A percentile compares a stretch with the other conserved stretches of the same genome.
Evolutionary conservation across 1,140 invertebrate genomes (phyloP).

Genomic region (Leptinotarsa undecemlineata): DNA sequence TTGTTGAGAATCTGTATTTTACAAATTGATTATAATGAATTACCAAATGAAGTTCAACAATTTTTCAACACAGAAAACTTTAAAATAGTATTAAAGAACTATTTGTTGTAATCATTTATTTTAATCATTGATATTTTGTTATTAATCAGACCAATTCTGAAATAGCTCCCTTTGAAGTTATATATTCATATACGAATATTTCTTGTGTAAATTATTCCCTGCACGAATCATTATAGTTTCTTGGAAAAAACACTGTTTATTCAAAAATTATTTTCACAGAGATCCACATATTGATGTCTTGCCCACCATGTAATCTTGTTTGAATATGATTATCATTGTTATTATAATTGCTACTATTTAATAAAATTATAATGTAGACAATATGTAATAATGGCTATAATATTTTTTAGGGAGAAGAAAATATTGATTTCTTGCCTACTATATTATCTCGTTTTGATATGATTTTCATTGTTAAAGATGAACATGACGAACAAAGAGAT

Average conservation of each 20-base stretch:
- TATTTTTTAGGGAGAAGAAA: conserved; percentile 78
- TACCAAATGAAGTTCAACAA: no score
- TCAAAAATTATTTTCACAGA: conserved; percentile 58
- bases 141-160: no score
- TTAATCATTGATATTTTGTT: no score
- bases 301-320: conserved; percentile 99
- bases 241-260: neutral
- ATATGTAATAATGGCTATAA: neutral
- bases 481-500: conserved; percentile 88
- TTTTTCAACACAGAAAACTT: no score
- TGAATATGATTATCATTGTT: conserved; percentile 99
- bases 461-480: conserved; percentile 99
- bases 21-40: no score
- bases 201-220: no score
- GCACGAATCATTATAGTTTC: no score
- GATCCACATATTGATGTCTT: conserved; percentile 99
- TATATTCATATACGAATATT: no score
- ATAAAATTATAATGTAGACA: conserved; percentile 2
- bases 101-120: no score
- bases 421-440: conserved; percentile 99
- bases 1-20: no score
- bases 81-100: no score
- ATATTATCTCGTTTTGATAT: conserved; percentile 99
- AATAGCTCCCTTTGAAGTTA: no score
- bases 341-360: conserved; percentile 53